Percentiles rank a stretch among this genome's conserved stretches.
These are phyloP conservation scores for Drosophila mojavensis DNA, from an alignment of 1,140 invertebrate species.

Conservation along the genomic window DNA sequence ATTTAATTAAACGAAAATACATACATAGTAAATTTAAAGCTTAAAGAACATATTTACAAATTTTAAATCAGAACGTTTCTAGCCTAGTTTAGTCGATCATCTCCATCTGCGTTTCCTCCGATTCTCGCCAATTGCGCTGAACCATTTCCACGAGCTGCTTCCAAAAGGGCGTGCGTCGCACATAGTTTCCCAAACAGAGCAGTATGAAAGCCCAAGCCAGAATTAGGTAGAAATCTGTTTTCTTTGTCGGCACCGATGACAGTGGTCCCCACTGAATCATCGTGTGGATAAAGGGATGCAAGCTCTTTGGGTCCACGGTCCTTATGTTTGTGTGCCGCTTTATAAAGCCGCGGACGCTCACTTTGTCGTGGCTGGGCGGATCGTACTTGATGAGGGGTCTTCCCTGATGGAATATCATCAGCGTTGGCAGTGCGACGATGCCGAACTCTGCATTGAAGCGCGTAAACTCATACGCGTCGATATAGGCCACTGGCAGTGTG, in stretches of 20 bases:
- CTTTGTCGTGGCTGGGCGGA: constrained; percentile 87
- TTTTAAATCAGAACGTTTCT: not conserved
- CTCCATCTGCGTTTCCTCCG: constrained; percentile 92
- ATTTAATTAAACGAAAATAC: constrained; percentile 78
- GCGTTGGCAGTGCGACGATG: constrained; percentile 95
- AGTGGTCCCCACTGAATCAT: constrained; percentile 29
- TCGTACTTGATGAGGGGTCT: constrained; percentile 85
- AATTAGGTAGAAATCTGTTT: constrained; percentile 91
- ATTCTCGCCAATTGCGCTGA: constrained; percentile 95
- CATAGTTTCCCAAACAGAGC: constrained; percentile 90
- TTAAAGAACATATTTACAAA: constrained; percentile 23
- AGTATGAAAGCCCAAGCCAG: constrained; percentile 94
- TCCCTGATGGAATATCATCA: constrained; percentile 97
- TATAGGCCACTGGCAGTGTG: constrained; percentile 93
- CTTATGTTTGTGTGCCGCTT: constrained; percentile 90
- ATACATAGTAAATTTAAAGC: constrained; percentile 54
- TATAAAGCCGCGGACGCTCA: constrained; percentile 93
- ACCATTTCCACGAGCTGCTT: constrained; percentile 92
- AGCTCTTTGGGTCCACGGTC: constrained; percentile 4
- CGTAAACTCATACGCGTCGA: constrained; percentile 94
- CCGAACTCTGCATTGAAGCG: constrained; percentile 96
- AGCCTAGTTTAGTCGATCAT: constrained; percentile 57
- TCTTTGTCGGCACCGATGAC: constrained; percentile 85
- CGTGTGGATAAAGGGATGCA: not conserved
- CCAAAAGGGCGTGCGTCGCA: constrained; percentile 91